These are phyloP conservation scores for Lepus oiostolus DNA, from an alignment of 2,797 vertebrate genomes.

Conservation along the genomic window DNA sequence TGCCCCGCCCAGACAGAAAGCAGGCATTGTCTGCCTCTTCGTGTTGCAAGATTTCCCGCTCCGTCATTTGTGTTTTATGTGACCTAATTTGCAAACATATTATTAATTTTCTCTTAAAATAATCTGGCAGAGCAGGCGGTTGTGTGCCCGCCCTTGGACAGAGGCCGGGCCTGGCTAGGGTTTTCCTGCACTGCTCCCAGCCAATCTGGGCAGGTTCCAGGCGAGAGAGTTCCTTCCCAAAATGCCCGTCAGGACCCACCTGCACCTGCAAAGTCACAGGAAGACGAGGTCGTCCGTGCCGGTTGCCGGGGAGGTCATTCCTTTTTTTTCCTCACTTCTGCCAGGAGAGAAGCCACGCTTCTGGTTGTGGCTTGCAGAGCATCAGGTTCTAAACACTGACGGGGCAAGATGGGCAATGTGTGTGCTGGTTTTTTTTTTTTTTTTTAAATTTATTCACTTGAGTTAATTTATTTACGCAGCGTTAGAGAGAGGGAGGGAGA, in stretches of 20 bases:
- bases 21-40: neutral
- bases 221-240: neutral
- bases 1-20: neutral
- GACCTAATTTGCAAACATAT: neutral
- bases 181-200: neutral
- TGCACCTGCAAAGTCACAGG: neutral
- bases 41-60: neutral
- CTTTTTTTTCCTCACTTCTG: no score
- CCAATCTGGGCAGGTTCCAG: rapidly evolving
- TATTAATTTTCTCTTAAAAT: constrained; percentile 60
- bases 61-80: neutral
- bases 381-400: no score
- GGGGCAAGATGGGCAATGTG: no score
- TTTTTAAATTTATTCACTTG: no score
- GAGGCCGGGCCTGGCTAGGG: neutral
- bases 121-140: neutral
- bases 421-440: no score
- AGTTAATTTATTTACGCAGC: no score
- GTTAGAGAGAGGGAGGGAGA: no score
- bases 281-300: no score
- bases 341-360: no score
- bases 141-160: neutral
- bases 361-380: no score
- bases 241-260: neutral
- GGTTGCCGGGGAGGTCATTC: neutral